phyloP scores from a whole-genome alignment of 2,888 invertebrate genomes.

The Lasius fuliginosus region DNA sequence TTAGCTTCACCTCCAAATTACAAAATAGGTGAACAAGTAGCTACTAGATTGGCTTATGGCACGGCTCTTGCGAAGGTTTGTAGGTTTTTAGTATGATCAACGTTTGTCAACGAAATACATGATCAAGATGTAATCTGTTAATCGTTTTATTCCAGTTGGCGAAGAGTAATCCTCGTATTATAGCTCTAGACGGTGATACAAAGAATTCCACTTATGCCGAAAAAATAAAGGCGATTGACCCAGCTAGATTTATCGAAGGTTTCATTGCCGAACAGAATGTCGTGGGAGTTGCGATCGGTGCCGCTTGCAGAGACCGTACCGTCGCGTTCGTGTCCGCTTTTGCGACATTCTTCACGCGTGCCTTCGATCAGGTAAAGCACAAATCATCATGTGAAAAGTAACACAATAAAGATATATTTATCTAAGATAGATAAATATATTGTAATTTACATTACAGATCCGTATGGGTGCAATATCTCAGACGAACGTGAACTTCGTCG shows the following conservation, averaged over 20 bases:
- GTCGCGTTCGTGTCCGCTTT: constrained; percentile 99
- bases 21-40: constrained; percentile 92
- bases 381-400: not conserved
- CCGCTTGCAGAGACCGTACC: constrained; percentile 96
- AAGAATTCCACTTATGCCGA: constrained; percentile 99
- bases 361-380: constrained; percentile 94
- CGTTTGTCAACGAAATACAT: not conserved
- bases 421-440: not conserved
- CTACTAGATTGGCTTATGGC: constrained; percentile 98
- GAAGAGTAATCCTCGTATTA: constrained; percentile 90
- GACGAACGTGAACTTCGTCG: constrained; percentile 98
- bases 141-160: constrained; percentile 84
- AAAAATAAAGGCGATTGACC: constrained; percentile 92
- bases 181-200: constrained; percentile 98
- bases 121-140: not conserved
- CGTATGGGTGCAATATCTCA: constrained; percentile 99
- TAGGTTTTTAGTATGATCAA: constrained; percentile 1
- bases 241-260: constrained; percentile 96
- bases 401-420: not conserved
- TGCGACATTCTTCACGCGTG: constrained; percentile 98
- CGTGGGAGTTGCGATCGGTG: constrained; percentile 98
- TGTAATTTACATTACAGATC: constrained; percentile 88
- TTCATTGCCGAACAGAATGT: constrained; percentile 99
- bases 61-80: constrained; percentile 95
- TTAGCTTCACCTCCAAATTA: constrained; percentile 95